Percentiles rank a stretch among this genome's conserved stretches.
These are phyloP conservation scores for Pseudochromis fuscus DNA, from an alignment of 2,797 vertebrate genomes.

Conservation along the genomic window DNA sequence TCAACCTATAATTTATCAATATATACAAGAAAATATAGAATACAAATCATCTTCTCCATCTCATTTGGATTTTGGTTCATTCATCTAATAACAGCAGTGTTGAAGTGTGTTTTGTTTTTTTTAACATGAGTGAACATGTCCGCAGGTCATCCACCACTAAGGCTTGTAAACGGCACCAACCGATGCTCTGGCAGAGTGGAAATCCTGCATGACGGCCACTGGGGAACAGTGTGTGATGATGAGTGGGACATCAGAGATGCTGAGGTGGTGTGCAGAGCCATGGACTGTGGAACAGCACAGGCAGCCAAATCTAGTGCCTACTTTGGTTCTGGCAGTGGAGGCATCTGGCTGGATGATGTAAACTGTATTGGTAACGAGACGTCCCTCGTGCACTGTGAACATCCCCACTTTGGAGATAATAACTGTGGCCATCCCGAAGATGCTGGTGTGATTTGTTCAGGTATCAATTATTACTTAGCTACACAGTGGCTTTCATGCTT, in stretches of 20 bases:
- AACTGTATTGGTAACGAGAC: slow-evolving; percentile 70
- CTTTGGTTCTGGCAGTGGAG: slow-evolving; percentile 68
- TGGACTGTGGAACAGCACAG: slow-evolving; percentile 75
- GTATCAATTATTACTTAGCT: slow-evolving; percentile 36
- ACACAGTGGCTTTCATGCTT: not conserved
- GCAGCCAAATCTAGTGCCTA: slow-evolving; percentile 43
- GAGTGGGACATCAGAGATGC: slow-evolving; percentile 72
- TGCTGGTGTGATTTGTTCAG: slow-evolving; percentile 76
- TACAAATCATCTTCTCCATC: no score
- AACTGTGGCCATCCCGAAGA: slow-evolving; percentile 78
- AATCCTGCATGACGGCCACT: slow-evolving; percentile 61
- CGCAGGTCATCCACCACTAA: slow-evolving; percentile 49
- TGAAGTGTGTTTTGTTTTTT: no score
- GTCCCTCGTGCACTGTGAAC: slow-evolving; percentile 63
- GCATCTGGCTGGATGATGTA: slow-evolving; percentile 75
- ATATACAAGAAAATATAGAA: no score
- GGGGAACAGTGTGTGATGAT: slow-evolving; percentile 81
- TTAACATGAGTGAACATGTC: not conserved
- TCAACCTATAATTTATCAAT: no score
- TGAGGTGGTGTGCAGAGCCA: slow-evolving; percentile 72
- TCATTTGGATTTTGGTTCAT: no score
- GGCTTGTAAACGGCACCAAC: slow-evolving; percentile 69
- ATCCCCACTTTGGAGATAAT: slow-evolving; percentile 50
- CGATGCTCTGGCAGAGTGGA: slow-evolving; percentile 79
- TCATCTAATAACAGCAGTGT: no score